Conservation (phyloP, 2,797 vertebrate genomes). For the Onychomys arenicola region DNA sequence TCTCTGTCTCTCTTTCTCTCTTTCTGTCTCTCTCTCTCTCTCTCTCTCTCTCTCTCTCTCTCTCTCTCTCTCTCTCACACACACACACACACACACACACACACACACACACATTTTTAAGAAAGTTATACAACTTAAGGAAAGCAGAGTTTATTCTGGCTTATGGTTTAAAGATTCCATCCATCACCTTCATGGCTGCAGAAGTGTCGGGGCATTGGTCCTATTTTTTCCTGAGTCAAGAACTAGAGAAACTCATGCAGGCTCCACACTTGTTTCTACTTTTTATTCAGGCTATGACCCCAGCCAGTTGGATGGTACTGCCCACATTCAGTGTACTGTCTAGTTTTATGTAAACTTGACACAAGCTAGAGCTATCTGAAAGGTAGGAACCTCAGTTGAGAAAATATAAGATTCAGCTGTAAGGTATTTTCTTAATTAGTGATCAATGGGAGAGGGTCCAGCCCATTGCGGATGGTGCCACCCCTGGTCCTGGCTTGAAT, state of each 20-base stretch:
- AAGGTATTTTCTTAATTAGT: not conserved
- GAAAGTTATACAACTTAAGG: not conserved
- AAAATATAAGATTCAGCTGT: not conserved
- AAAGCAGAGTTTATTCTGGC: not conserved
- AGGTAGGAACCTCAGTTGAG: not conserved
- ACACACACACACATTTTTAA: too few species aligned
- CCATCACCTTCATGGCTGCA: not conserved
- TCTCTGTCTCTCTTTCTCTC: not conserved
- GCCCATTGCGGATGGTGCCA: not conserved
- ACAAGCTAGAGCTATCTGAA: not conserved
- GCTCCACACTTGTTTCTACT: not conserved
- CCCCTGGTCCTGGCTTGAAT: not conserved
- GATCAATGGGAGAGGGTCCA: too few species aligned
- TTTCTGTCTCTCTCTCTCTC: not conserved
- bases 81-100: not conserved
- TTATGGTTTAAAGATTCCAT: not conserved
- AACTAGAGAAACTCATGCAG: not conserved
- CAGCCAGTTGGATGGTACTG: not conserved
- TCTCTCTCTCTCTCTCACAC: not conserved
- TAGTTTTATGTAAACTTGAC: too few species aligned
- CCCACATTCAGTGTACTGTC: not conserved
- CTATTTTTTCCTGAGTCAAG: not conserved
- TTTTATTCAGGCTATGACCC: not conserved
- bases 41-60: not conserved
- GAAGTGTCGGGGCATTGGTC: not conserved